Evolutionary conservation across 2,797 vertebrate genomes (phyloP), one percentile per base, ranked within the genome.

Genomic region (Aeoliscus strigatus): DNA sequence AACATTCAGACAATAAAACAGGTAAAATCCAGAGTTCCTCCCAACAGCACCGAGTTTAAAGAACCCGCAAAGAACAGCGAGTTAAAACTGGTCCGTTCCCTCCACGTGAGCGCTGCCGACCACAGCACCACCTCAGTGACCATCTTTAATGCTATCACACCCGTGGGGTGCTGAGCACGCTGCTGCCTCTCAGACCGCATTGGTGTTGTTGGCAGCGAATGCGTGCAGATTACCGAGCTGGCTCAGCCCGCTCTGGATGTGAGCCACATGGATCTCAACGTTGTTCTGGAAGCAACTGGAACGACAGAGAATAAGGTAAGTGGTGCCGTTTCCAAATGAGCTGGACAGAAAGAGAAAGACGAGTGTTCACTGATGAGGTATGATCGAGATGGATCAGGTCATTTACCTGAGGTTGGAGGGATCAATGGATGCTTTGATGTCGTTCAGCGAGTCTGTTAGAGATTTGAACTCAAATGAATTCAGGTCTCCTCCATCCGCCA

Each of bases 381-480:
- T n/a, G n/a, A n/a, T n/a, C n/a, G n/a, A 10, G 25, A 25, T 8
- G n/a, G 10, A 58, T 28, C 40, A 7, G 26, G 17, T 71, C n/a
- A n/a, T n/a, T n/a, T 87, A 98, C 96, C 95, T 96, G 89, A 97
- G 91, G 84, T 99, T 99, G 63, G 95, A 94, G 53, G 90, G 82
- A 80, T 96, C 93, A 84, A 99, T 93, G 13, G 95, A 95, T 70
- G 86, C 92, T 81, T 98, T 98, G 71, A 99, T 99, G 80, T 99
- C 96, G 63, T 98, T 94, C 60, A 99, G 86, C 30, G 96, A 98
- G 79, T 98, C 96, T 27, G 93, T 98, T 76, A 99, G 84, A 46
- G 96, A 98, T 82, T 99, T 98, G 78, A 99, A 98, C 81, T 99
- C 95, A 86, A 98, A 98, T 15, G 96, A 97, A 82, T 99, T 99